These are phyloP conservation scores for Pachyseris speciosa DNA, from an alignment of 64 coral and sea anemone species.

Conservation along the genomic window DNA sequence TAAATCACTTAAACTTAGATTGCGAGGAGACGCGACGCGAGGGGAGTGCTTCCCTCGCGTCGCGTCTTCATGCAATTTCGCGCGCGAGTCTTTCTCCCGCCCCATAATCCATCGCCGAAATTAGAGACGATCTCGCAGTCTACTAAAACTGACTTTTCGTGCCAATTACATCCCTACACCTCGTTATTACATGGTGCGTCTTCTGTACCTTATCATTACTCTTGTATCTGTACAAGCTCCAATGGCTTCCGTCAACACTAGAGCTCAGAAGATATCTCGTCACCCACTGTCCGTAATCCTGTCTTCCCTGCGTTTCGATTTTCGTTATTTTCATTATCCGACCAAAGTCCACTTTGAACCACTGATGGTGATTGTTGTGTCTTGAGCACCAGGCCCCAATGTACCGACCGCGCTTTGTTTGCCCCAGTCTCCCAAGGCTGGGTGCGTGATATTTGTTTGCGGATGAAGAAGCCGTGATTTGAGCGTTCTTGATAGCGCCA, in stretches of 20 bases:
- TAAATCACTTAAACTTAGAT: too few relatives aligned
- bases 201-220: constrained; percentile 39
- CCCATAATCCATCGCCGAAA: too few relatives aligned
- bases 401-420: constrained; percentile 36
- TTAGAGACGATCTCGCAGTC: too few relatives aligned
- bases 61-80: too few relatives aligned
- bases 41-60: too few relatives aligned
- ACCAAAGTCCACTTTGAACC: constrained; percentile 74
- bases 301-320: constrained; percentile 77
- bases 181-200: background rate
- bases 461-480: constrained; percentile 73
- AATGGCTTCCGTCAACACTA: constrained; percentile 65
- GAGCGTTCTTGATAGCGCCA: constrained; percentile 62
- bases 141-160: too few relatives aligned
- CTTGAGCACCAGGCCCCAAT: constrained; percentile 74
- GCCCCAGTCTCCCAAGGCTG: constrained; percentile 25
- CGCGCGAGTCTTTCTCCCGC: too few relatives aligned
- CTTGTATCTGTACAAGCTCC: constrained; percentile 40
- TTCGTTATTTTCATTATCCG: constrained; percentile 78
- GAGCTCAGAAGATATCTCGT: constrained; percentile 56
- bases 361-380: constrained; percentile 82
- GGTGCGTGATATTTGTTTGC: constrained; percentile 37
- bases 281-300: constrained; percentile 79
- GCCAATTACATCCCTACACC: too few relatives aligned
- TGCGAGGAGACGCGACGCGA: too few relatives aligned